Evolutionary conservation across 2,113 vertebrate species (phyloP), one percentile per base, ranked within the genome.

Genomic region (Myotis brandtii): DNA sequence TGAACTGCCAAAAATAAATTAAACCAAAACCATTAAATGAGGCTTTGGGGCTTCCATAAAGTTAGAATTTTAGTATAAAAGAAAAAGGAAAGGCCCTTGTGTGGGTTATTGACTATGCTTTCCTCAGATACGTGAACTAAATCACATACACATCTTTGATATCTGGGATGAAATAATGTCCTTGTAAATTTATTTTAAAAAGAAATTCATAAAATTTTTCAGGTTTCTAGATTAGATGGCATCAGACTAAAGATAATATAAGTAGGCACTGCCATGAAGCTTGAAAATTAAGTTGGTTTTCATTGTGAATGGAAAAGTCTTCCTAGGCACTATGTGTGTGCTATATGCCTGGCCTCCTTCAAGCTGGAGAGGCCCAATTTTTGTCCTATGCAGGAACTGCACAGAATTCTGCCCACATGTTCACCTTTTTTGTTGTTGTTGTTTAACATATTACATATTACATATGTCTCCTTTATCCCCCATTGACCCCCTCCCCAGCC

Each of bases 211-310:
- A 86, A 69, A 34, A 89, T 84, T 32, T 81, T 93, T 84, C 48
- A 56, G 13, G 18, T 43, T 91, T 94, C 37, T 62, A 88, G 7
- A 30, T 89, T 72, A 84, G 54, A 76, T 72, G 23, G 9, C 32
- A 40, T 92, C 72, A 80, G 54, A 90, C 23, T 27, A 89, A 82
- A 72, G 10, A 54, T n/a, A 20, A 56, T 67, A 40, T 62, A 86
- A 89, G n/a, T 40, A 52, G 16, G 25, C 30, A 54, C 25, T 69
- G 52, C 64, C 21, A 37, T 6, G 32, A 83, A 18, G 40, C 46
- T 75, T 69, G 43, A 92, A 92, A 89, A 88, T 76, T 84, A 75
- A 84, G 34, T 43, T 92, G 34, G 25, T 52, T 64, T 80, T 80
- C 9, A 72, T 6, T 91, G 43, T 86, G 34, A 96, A 86, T 34